Evolutionary conservation across 2,113 vertebrate species (phyloP), one percentile per base, ranked within the genome.

Genomic region (Oplegnathus fasciatus): DNA sequence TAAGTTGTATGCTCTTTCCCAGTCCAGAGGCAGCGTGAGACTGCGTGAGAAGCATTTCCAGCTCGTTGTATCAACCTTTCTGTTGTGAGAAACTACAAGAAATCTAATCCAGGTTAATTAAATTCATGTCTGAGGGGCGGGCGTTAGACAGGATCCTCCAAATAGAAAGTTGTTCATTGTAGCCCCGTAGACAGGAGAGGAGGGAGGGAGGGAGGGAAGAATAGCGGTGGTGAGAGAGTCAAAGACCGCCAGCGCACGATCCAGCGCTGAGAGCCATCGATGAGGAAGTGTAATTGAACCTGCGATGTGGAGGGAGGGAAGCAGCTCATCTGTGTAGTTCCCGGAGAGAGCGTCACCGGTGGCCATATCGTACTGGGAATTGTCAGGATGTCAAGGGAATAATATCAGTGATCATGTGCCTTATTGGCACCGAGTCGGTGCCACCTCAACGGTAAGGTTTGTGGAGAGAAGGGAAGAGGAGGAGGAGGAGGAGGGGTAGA

Each of bases 221-320:
- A 46, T 20, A 44, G 15, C 11, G 37, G 32, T 28, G 48, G 66
- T 15, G 82, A 78, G 67, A 65, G 80, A 81, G 78, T 52, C 55
- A 28, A 30, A 74, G 57, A 52, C 57, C 64, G 67, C n/a, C 76
- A 37, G 78, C 70, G 68, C 58, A n/a, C 54, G 73, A 83, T 67
- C 78, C 80, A 78, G 79, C 52, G 78, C 76, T 32, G 37, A 58
- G 78, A 77, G 80, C 72, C 83, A 48, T 57, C 66, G 88, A 93
- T 40, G 90, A 94, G 92, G 92, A 93, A 93, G 91, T 90, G 82
- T 80, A 34, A 52, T 22, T 67, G 85, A 79, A 80, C 64, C 75
- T 81, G 87, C 28, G 9, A 30, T 28, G 78, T 26, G 61, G 75
- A 75, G 71, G 54, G 69, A 78, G 40, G 22, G 28, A 64, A 34